phyloP scores from a whole-genome alignment of 2,113 vertebrate species.

The Anguilla japonica region DNA sequence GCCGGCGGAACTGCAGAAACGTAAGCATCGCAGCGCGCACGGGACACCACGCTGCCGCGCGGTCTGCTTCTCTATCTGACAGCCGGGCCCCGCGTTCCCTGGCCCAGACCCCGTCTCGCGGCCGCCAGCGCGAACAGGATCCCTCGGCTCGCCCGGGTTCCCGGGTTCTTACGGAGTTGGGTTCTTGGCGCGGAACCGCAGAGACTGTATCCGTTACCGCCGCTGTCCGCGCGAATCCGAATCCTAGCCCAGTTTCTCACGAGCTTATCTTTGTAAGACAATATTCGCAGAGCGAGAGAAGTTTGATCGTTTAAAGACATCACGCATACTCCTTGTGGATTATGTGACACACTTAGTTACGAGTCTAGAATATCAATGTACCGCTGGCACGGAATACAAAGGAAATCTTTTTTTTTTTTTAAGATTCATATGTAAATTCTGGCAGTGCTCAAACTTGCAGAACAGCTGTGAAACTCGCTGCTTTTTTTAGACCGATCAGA shows the following conservation, averaged over 20 bases:
- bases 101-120: neutral
- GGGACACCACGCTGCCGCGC: neutral
- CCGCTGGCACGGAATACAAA: neutral
- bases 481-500: neutral
- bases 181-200: neutral
- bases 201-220: neutral
- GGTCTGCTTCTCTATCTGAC: neutral
- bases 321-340: constrained; percentile 11
- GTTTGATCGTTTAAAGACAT: constrained; percentile 2
- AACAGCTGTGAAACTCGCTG: neutral
- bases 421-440: neutral
- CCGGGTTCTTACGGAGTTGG: neutral
- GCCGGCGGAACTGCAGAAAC: neutral
- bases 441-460: neutral
- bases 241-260: neutral
- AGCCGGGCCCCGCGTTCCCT: neutral
- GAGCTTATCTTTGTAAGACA: neutral
- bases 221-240: neutral
- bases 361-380: constrained; percentile 3
- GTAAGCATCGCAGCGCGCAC: neutral
- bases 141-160: neutral
- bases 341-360: constrained; percentile 9
- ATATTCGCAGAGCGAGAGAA: neutral
- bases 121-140: neutral
- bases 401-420: neutral